phyloP scores from a whole-genome alignment of 1,140 invertebrate genomes.

The Polypedilum pembai region DNA sequence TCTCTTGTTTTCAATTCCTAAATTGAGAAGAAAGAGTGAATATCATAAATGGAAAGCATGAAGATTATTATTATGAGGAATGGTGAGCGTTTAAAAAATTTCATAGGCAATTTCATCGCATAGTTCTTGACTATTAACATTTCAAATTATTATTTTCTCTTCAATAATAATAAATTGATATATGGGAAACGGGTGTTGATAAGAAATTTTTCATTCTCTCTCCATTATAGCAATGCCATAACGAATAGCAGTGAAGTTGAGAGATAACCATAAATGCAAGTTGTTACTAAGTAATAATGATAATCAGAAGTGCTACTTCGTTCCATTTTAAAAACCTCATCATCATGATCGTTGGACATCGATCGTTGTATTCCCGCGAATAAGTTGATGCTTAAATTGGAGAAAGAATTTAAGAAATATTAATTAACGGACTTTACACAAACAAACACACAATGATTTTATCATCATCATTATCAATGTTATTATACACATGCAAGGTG shows the following conservation, averaged over 20 bases:
- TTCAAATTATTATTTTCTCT: not conserved
- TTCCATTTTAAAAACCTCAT: conserved; percentile 12
- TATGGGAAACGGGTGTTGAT: conserved; percentile 11
- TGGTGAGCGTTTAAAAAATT: conserved; percentile 3
- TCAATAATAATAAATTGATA: not conserved
- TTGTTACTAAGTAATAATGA: conserved; percentile 10
- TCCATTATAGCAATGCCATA: not conserved
- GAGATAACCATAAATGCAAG: conserved; percentile 5
- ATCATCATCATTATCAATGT: not conserved
- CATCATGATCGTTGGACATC: not conserved
- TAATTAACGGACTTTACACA: conserved; percentile 1
- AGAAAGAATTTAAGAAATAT: conserved; percentile 14
- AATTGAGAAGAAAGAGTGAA: not conserved
- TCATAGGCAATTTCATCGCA: not conserved
- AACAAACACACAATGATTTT: conserved; percentile 7
- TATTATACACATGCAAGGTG: conserved; percentile 5
- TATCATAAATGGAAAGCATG: not conserved
- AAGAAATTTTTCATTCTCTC: conserved; percentile 7
- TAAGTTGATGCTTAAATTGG: not conserved
- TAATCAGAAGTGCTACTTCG: conserved; percentile 16
- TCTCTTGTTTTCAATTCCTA: too few species aligned
- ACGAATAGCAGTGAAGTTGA: not conserved
- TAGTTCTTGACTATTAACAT: not conserved
- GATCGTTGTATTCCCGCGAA: not conserved
- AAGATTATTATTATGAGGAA: not conserved